Conservation (phyloP, 2,797 vertebrate species). For the Chromis chromis region DNA sequence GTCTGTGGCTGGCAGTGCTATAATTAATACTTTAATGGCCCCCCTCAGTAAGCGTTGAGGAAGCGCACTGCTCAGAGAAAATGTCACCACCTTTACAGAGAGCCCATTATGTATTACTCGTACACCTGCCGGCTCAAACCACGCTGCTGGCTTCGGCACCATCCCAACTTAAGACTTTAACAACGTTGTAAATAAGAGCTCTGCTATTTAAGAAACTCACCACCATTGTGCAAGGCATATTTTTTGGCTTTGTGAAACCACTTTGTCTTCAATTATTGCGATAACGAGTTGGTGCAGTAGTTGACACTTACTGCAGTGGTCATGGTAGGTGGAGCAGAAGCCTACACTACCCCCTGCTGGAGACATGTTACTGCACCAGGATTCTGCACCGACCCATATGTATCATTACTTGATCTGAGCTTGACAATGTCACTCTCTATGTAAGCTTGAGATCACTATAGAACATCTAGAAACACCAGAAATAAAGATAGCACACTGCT, state of each 20-base stretch:
- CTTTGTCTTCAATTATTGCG: neutral
- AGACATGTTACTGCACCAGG: constrained; percentile 53
- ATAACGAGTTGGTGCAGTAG: constrained; percentile 5
- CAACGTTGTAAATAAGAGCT: neutral
- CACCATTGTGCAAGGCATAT: neutral
- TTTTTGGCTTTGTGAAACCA: constrained; percentile 4
- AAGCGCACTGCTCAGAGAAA: constrained; percentile 57
- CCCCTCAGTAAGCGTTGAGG: constrained; percentile 60
- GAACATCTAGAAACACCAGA: neutral
- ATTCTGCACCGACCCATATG: constrained; percentile 44
- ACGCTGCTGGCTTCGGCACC: neutral
- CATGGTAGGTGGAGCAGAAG: constrained; percentile 46
- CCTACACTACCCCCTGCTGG: constrained; percentile 79
- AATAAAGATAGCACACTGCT: neutral
- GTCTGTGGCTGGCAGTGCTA: constrained; percentile 77
- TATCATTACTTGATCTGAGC: neutral
- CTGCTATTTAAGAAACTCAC: constrained; percentile 12
- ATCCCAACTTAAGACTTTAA: neutral
- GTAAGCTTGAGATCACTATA: neutral
- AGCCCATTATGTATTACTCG: constrained; percentile 20
- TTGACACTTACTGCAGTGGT: constrained; percentile 35
- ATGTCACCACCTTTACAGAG: constrained; percentile 73
- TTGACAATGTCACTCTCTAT: neutral
- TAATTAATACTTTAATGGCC: constrained; percentile 84
- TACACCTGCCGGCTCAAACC: constrained; percentile 31